A percentile compares a stretch with the other conserved stretches of the same genome.
phyloP scores from a whole-genome alignment of 2,797 vertebrate genomes.

The Anabacerthia variegaticeps region DNA sequence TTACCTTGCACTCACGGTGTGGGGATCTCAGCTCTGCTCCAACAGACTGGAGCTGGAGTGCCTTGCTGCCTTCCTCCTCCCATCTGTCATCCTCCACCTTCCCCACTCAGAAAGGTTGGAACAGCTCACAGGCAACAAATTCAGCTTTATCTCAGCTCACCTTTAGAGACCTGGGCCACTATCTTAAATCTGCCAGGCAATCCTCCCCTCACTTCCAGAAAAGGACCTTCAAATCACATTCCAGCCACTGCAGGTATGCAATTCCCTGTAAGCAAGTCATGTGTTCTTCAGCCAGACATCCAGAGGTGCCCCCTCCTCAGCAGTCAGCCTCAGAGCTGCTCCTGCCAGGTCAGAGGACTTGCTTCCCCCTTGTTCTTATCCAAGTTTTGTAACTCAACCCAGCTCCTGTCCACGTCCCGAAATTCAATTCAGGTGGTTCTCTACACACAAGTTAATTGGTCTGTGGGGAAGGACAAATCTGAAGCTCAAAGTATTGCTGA shows the following conservation, averaged over 20 bases:
- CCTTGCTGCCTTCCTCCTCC: background rate
- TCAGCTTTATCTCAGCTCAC: background rate
- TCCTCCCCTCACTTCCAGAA: background rate
- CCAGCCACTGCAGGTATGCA: background rate
- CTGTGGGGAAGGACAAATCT: background rate
- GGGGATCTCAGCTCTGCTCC: background rate
- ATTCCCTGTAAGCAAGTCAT: background rate
- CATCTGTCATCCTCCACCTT: background rate
- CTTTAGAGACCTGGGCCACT: background rate
- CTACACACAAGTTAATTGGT: background rate
- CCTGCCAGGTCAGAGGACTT: background rate
- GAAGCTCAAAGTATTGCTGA: background rate
- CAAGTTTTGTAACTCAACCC: background rate
- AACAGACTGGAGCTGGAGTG: background rate
- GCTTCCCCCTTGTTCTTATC: fast-evolving
- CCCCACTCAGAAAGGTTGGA: background rate
- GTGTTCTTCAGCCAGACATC: background rate
- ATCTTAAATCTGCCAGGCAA: background rate
- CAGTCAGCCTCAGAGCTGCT: background rate
- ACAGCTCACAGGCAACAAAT: background rate
- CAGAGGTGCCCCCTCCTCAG: background rate
- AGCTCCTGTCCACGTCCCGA: background rate
- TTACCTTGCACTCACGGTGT: background rate
- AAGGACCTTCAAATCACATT: background rate
- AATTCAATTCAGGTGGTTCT: background rate